Base-by-base conservation (phyloP, 1,140 invertebrate genomes). In the Drosophila baimaii region DNA sequence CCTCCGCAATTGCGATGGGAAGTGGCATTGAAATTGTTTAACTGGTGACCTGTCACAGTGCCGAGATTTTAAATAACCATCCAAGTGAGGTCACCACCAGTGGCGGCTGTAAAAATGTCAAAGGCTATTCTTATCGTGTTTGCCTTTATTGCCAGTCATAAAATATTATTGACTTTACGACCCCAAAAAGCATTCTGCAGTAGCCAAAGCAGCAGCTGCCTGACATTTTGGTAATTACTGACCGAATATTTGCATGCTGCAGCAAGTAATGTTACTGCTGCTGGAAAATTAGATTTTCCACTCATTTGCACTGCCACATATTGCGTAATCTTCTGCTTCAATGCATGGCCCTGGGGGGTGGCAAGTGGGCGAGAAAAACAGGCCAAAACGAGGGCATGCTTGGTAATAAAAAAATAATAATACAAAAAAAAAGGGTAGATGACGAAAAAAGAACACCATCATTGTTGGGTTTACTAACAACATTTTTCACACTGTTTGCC, bases 271-370 rank as follows among this genome's bases (percentile, higher is more conserved):
- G 49, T 13, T 5, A 2, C 9, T 33, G 49, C 17, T 41, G 55
- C 66, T 85, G 81, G 81, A 84, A 84, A 84, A 84, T 84, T 76
- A 77, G 81, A 84, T 84, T 84, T 84, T 84, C 81, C 81, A 79
- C 81, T 84, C 81, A 77, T 84, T 84, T 84, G 81, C 81, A 77
- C 77, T 63, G 77, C 43, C 64, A 84, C 81, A 83, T 77, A 84
- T 84, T 84, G 81, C 77, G 81, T 79, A 84, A 84, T 85, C 81
- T 84, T 84, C 81, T 84, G 77, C 81, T 73, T 80, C 51, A 84
- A 56, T 84, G 81, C 81, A 80, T 77, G 65, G 66, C 46, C 77
- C 65, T 75, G 74, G 64, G 51, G 51, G 25, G 59, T 61, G 54
- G 39, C 23, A 39, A 35, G 33, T 23, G 55, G 47, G 55, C 25